Evolutionary conservation across 2,797 vertebrate species (phyloP).

Genomic region (Alcedo quadribrachys): DNA sequence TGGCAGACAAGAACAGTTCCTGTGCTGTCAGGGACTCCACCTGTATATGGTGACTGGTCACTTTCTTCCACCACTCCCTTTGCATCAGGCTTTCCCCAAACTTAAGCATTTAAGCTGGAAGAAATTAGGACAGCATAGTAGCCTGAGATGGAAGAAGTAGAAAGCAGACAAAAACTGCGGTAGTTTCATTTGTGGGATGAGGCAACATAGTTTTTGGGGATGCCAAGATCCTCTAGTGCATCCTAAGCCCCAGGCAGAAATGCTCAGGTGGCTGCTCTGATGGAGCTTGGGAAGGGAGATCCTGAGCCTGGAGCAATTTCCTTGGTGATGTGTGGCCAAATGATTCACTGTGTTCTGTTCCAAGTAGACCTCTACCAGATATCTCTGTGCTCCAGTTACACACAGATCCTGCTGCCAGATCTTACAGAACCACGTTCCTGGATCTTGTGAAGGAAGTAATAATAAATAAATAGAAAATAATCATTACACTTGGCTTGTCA

Average conservation of each 20-base stretch:
- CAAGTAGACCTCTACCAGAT: not conserved
- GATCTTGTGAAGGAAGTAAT: not conserved
- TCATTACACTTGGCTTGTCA: not conserved
- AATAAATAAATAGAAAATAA: not conserved
- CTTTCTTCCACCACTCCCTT: not conserved
- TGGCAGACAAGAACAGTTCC: not conserved
- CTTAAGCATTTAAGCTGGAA: not conserved
- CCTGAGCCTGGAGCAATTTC: slow-evolving; percentile 39
- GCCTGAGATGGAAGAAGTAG: not conserved
- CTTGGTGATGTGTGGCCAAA: not conserved
- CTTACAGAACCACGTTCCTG: not conserved
- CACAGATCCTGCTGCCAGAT: not conserved
- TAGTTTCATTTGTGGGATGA: not conserved
- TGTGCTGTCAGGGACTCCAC: not conserved
- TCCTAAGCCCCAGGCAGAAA: not conserved
- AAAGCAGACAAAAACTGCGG: not conserved
- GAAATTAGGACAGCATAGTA: not conserved
- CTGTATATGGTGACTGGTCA: not conserved
- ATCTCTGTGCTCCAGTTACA: not conserved
- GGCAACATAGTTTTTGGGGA: not conserved
- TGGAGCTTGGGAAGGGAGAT: slow-evolving; percentile 8
- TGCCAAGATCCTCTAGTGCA: not conserved
- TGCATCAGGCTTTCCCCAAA: not conserved
- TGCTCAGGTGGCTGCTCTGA: not conserved
- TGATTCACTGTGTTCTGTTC: not conserved